Conservation (phyloP, 2,113 vertebrate genomes). For the Lepidothrix coronata region DNA sequence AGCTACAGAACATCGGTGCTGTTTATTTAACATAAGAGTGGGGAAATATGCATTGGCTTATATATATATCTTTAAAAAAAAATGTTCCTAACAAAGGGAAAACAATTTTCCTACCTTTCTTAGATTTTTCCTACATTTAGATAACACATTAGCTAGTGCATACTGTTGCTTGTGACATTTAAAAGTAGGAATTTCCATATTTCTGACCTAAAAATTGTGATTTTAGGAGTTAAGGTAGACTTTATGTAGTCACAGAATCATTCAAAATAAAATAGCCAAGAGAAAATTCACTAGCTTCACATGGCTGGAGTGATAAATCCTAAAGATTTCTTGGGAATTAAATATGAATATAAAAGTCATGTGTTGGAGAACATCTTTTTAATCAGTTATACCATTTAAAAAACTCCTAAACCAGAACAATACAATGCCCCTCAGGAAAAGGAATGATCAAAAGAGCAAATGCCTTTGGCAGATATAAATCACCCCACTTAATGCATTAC, state of each 20-base stretch:
- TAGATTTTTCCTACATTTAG: not conserved
- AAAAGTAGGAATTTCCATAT: not conserved
- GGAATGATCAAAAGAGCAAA: constrained; percentile 59
- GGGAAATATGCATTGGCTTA: not conserved
- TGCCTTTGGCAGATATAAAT: constrained; percentile 57
- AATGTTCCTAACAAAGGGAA: not conserved
- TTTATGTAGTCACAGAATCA: not conserved
- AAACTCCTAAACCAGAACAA: constrained; percentile 49
- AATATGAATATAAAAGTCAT: constrained; percentile 60
- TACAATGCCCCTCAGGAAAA: constrained; percentile 18
- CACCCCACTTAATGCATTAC: constrained; percentile 29
- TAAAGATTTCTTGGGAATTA: constrained; percentile 30
- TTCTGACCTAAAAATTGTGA: not conserved
- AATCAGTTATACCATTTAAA: constrained; percentile 51
- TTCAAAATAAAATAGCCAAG: not conserved
- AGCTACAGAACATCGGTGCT: not conserved
- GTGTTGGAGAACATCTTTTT: constrained; percentile 49
- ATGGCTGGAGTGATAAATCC: not conserved
- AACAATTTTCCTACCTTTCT: not conserved
- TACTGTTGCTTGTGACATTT: not conserved
- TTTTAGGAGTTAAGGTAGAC: not conserved
- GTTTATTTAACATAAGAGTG: not conserved
- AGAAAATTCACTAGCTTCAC: constrained; percentile 18
- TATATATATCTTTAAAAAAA: not conserved
- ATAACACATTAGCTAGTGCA: not conserved